These are phyloP conservation scores for Idaea biselata DNA, from an alignment of 2,888 invertebrate genomes.

Conservation along the genomic window DNA sequence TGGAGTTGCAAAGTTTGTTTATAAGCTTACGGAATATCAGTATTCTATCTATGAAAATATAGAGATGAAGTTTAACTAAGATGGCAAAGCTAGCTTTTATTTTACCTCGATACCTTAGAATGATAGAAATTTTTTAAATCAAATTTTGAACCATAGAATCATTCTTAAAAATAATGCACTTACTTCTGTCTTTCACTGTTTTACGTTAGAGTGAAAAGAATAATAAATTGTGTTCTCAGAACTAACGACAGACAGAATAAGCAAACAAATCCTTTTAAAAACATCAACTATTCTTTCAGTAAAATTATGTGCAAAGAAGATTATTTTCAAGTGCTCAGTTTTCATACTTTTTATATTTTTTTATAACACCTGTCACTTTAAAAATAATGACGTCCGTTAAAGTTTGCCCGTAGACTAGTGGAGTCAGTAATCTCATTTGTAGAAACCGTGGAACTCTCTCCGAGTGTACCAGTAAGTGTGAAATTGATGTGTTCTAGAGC, in stretches of 20 bases:
- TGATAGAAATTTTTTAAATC: too few species aligned
- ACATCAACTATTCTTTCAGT: slow-evolving; percentile 23
- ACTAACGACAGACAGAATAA: slow-evolving; percentile 18
- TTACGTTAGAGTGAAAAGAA: slow-evolving; percentile 2
- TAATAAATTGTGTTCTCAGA: slow-evolving; percentile 14
- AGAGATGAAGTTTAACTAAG: slow-evolving; percentile 7
- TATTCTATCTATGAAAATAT: background rate
- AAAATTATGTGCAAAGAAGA: slow-evolving; percentile 19
- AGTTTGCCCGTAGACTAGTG: background rate
- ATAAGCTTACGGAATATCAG: slow-evolving; percentile 6
- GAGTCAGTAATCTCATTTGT: background rate
- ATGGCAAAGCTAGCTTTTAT: background rate
- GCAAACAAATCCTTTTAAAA: slow-evolving; percentile 22
- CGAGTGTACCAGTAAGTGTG: slow-evolving; percentile 12
- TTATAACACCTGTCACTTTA: background rate
- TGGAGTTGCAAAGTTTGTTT: background rate
- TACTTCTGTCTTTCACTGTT: background rate
- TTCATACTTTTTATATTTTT: background rate
- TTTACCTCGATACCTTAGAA: too few species aligned
- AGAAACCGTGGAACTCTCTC: background rate
- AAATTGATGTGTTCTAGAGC: slow-evolving; percentile 25
- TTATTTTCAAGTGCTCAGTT: background rate
- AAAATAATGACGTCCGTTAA: background rate
- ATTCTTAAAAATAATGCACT: background rate
- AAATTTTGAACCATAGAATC: background rate